A percentile compares a stretch with the other conserved stretches of the same genome.
Conservation (phyloP, 2,797 vertebrate genomes). For the Poliocrania exsul region DNA sequence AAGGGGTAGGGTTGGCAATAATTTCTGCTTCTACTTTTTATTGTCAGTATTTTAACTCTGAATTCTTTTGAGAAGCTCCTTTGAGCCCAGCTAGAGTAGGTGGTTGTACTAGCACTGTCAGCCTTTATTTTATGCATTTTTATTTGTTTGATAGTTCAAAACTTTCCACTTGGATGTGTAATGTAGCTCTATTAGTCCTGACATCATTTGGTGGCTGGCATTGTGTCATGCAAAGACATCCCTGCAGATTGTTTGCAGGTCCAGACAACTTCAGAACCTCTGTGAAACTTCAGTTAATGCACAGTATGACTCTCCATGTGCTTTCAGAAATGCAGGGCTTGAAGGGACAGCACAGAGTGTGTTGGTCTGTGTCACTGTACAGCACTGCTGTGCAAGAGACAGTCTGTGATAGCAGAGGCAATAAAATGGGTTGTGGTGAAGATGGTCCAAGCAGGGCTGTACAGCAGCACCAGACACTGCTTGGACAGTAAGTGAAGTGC, state of each 20-base stretch:
- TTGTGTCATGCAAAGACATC: neutral
- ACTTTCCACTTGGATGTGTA: neutral
- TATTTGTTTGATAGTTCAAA: neutral
- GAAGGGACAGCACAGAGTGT: neutral
- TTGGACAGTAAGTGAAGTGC: neutral
- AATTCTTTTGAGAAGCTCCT: neutral
- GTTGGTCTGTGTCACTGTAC: neutral
- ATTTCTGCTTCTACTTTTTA: neutral
- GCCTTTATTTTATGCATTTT: neutral
- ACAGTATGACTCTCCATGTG: neutral
- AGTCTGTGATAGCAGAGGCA: neutral
- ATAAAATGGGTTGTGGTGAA: neutral
- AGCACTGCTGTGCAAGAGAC: neutral
- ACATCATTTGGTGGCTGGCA: neutral
- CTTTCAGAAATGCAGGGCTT: neutral
- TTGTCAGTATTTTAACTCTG: neutral
- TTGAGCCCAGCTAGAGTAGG: neutral
- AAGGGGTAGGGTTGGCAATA: neutral
- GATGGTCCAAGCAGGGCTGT: neutral
- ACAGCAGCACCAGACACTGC: neutral
- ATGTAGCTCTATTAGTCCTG: neutral
- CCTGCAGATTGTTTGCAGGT: neutral
- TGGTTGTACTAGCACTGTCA: rapidly evolving
- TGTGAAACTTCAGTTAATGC: neutral
- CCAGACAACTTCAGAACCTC: neutral